These are phyloP conservation scores for Halcyon chelicuti DNA, from an alignment of 2,797 vertebrate genomes.

Conservation along the genomic window DNA sequence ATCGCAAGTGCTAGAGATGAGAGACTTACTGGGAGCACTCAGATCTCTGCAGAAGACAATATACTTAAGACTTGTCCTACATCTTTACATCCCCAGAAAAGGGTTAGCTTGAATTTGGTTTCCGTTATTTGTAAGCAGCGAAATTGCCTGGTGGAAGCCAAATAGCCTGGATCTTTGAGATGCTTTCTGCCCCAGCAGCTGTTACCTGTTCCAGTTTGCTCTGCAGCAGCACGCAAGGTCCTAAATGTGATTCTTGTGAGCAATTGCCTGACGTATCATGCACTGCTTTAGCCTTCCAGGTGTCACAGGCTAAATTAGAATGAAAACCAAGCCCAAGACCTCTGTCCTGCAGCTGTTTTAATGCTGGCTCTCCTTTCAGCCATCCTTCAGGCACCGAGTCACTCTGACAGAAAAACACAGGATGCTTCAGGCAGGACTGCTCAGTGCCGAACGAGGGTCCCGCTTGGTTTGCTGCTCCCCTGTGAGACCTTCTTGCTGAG, in stretches of 20 bases:
- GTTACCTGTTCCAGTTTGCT: neutral
- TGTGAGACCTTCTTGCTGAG: neutral
- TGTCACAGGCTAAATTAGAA: neutral
- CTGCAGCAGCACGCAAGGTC: neutral
- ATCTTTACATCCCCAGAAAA: neutral
- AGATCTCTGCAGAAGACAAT: fast-evolving
- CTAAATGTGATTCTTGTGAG: neutral
- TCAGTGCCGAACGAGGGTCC: neutral
- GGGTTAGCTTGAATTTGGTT: neutral
- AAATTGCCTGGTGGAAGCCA: neutral
- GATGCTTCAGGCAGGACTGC: neutral
- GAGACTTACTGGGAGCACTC: neutral
- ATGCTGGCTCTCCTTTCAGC: neutral
- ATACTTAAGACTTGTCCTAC: neutral
- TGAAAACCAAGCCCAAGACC: neutral
- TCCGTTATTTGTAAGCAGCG: neutral
- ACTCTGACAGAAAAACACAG: neutral
- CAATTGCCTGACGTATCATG: neutral
- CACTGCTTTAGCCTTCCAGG: neutral
- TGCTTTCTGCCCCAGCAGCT: neutral
- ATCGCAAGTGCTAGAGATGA: neutral
- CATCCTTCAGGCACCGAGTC: neutral
- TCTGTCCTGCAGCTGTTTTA: neutral
- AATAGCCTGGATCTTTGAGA: neutral
- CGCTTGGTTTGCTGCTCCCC: neutral